A percentile compares a stretch with the other conserved stretches of the same genome.
Conservation (phyloP, 2,113 vertebrate genomes). For the Antidorcas marsupialis region DNA sequence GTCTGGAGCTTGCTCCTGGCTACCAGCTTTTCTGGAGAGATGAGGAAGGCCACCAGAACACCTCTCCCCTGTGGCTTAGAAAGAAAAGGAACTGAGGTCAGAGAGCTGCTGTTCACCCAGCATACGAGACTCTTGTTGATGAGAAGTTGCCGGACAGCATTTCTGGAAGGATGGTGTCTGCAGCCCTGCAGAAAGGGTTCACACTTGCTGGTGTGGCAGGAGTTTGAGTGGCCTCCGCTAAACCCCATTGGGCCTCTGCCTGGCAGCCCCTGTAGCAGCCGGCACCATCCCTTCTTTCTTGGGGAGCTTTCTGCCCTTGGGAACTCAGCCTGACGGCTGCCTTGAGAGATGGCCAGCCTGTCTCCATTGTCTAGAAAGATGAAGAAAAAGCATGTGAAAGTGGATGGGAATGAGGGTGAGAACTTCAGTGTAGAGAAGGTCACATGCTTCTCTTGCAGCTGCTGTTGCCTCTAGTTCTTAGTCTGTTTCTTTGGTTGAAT, state of each 20-base stretch:
- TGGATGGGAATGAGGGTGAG: not conserved
- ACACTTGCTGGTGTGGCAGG: not conserved
- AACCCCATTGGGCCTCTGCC: not conserved
- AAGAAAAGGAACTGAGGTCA: not conserved
- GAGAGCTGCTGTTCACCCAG: not conserved
- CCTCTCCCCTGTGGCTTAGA: not conserved
- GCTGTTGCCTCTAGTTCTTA: not conserved
- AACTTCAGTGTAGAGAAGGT: not conserved
- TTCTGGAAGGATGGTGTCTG: not conserved
- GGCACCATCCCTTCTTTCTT: not conserved
- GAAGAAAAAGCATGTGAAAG: not conserved
- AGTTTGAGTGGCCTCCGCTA: not conserved
- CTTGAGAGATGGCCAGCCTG: not conserved
- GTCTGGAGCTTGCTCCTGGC: not conserved
- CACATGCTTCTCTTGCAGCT: not conserved
- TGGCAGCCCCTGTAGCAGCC: not conserved
- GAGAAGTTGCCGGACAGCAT: not conserved
- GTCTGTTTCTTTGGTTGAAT: not conserved
- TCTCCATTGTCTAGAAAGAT: not conserved
- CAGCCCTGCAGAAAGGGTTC: rapidly evolving
- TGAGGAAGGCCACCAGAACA: not conserved
- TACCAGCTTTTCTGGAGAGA: not conserved
- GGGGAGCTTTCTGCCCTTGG: not conserved
- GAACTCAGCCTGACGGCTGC: not conserved
- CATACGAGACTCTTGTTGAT: not conserved